Percentiles rank a stretch among this genome's conserved stretches.
Conservation (phyloP, 1,140 invertebrate species). For the Agrypnia vestita region DNA sequence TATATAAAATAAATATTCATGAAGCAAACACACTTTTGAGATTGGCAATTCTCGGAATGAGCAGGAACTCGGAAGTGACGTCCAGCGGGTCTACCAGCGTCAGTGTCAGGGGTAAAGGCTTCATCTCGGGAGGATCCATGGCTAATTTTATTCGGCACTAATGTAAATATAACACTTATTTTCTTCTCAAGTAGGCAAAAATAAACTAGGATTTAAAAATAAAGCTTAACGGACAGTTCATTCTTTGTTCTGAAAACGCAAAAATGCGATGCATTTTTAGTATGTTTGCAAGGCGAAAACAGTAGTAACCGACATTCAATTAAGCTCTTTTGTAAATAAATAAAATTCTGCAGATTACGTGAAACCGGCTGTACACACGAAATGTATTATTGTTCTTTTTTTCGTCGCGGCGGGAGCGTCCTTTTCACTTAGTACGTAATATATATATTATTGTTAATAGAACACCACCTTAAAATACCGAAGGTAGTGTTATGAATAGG, state of each 20-base stretch:
- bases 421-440: constrained; percentile 15
- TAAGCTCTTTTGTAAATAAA: neutral
- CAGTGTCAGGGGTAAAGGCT: constrained; percentile 34
- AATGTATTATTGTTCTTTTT: constrained; percentile 14
- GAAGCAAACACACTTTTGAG: constrained; percentile 45
- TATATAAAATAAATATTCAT: neutral
- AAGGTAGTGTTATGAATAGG: constrained; percentile 14
- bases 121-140: constrained; percentile 49
- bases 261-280: neutral
- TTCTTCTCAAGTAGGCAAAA: neutral
- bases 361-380: constrained; percentile 14
- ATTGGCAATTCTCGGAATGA: constrained; percentile 40
- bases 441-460: neutral
- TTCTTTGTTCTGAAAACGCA: constrained; percentile 13
- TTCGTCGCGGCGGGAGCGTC: constrained; percentile 15
- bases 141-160: neutral
- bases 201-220: neutral
- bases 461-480: neutral
- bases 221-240: neutral
- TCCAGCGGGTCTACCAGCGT: constrained; percentile 47
- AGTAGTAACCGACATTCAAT: neutral
- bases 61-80: constrained; percentile 31
- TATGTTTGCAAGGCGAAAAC: too few species aligned
- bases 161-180: neutral
- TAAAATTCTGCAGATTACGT: constrained; percentile 3